phyloP scores from a whole-genome alignment of 2,888 invertebrate genomes.

The Hoplodrina ambigua region DNA sequence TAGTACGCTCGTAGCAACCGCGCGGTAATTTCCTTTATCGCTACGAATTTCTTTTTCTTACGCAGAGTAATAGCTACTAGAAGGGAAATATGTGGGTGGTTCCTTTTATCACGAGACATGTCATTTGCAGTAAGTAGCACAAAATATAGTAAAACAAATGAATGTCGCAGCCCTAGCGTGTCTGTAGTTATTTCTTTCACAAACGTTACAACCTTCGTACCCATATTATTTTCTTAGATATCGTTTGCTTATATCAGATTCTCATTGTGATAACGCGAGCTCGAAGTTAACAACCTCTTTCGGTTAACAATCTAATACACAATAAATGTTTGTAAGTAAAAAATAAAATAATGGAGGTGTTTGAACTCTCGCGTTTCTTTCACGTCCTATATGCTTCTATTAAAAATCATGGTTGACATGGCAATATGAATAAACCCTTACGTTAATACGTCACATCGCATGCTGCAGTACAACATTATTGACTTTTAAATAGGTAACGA shows the following conservation, averaged over 20 bases:
- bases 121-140: conserved; percentile 1
- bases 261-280: conserved; percentile 47
- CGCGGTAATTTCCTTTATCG: conserved; percentile 26
- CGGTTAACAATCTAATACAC: conserved; percentile 21
- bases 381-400: conserved; percentile 2
- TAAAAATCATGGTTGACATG: conserved; percentile 5
- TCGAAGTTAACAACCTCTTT: conserved; percentile 53
- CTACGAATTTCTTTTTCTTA: conserved; percentile 30
- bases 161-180: conserved; percentile 45
- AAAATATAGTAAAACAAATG: conserved; percentile 15
- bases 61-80: conserved; percentile 4
- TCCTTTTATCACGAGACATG: conserved; percentile 4
- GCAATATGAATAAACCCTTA: conserved; percentile 26
- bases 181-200: conserved; percentile 28
- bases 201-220: conserved; percentile 34
- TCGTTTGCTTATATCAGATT: conserved; percentile 45
- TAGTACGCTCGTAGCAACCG: conserved; percentile 48
- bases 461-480: conserved; percentile 39
- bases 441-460: conserved; percentile 31
- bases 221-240: conserved; percentile 52
- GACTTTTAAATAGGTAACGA: conserved; percentile 19
- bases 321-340: conserved; percentile 19
- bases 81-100: background rate
- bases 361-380: conserved; percentile 49
- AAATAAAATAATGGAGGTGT: conserved; percentile 25